Percentiles rank a stretch among this genome's conserved stretches.
These are phyloP conservation scores for Bursaphelenchus mucronatus DNA, from an alignment of 1,140 invertebrate genomes.

Conservation along the genomic window DNA sequence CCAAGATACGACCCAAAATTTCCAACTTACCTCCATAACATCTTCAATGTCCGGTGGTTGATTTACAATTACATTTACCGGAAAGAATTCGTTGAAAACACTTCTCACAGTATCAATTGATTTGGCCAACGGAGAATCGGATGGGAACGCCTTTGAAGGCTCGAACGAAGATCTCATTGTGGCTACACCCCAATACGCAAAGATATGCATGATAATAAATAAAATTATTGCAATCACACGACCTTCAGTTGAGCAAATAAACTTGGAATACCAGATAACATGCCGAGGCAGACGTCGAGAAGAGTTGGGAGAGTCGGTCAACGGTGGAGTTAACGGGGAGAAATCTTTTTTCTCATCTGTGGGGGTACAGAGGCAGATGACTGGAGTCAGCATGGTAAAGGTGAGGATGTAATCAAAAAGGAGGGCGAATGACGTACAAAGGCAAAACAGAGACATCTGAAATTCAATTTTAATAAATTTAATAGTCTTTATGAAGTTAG, in stretches of 20 bases:
- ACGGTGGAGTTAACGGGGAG: neutral
- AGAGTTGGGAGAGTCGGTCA: too few species aligned
- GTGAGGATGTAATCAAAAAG: constrained; percentile 59
- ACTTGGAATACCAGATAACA: constrained; percentile 33
- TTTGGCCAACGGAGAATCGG: constrained; percentile 52
- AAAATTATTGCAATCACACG: constrained; percentile 29
- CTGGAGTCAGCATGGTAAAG: constrained; percentile 51
- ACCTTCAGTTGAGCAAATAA: constrained; percentile 48
- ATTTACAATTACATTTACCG: constrained; percentile 55
- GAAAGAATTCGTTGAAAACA: constrained; percentile 58
- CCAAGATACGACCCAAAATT: neutral
- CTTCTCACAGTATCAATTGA: constrained; percentile 45
- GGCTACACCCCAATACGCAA: constrained; percentile 42
- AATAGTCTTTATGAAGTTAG: too few species aligned
- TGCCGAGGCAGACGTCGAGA: constrained; percentile 7
- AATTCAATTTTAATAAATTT: constrained; percentile 7
- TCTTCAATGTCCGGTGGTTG: constrained; percentile 52
- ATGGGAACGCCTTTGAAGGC: constrained; percentile 58
- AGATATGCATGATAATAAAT: constrained; percentile 35
- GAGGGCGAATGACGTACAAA: constrained; percentile 57
- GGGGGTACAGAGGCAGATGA: constrained; percentile 32
- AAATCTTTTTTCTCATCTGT: constrained; percentile 20
- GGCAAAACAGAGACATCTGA: constrained; percentile 58
- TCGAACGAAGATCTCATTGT: constrained; percentile 54
- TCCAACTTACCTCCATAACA: constrained; percentile 34